Conservation (phyloP, 2,113 vertebrate genomes). For the Microcebus ravelobensis region DNA sequence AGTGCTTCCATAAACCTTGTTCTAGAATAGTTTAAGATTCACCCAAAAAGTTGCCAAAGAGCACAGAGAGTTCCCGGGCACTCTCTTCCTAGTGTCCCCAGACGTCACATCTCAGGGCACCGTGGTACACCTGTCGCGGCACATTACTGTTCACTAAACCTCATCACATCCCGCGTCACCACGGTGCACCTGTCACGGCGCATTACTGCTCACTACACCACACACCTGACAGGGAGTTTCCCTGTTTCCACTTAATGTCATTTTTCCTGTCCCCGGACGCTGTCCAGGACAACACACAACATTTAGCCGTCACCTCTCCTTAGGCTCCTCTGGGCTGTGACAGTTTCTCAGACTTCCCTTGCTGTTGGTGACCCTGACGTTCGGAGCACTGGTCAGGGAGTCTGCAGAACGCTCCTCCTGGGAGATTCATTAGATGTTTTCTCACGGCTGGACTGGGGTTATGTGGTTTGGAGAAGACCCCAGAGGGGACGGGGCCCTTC, state of each 20-base stretch:
- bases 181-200: rapidly evolving
- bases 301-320: rapidly evolving
- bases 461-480: no score
- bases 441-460: rapidly evolving
- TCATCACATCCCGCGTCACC: rapidly evolving
- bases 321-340: neutral
- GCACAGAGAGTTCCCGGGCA: neutral
- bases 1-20: neutral
- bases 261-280: no score
- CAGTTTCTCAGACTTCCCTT: rapidly evolving
- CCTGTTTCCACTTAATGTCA: rapidly evolving
- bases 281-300: rapidly evolving
- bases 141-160: rapidly evolving
- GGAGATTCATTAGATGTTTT: no score
- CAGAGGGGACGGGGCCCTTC: rapidly evolving
- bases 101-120: rapidly evolving
- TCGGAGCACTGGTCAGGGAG: neutral
- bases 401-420: neutral
- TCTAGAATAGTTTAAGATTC: neutral
- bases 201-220: rapidly evolving
- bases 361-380: rapidly evolving
- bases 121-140: rapidly evolving
- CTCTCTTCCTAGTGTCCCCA: neutral
- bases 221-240: rapidly evolving
- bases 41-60: neutral